These are phyloP conservation scores for Nezara viridula DNA, from an alignment of 2,888 invertebrate genomes.

Conservation along the genomic window DNA sequence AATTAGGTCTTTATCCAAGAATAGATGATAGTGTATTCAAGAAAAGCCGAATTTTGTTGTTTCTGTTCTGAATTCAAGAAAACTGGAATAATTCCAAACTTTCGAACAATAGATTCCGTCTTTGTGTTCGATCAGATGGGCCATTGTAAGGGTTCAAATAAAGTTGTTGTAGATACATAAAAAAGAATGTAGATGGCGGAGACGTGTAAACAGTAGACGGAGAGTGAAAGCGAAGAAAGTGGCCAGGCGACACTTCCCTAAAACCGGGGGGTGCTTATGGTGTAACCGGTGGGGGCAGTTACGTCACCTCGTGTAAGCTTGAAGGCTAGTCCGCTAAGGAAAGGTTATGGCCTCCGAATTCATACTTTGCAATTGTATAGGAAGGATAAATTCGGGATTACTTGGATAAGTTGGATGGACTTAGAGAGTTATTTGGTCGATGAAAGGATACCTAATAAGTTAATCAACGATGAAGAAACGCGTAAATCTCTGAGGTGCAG, in stretches of 20 bases:
- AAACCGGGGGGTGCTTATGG: slow-evolving; percentile 15
- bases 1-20: no score
- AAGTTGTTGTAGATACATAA: not conserved
- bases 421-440: no score
- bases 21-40: no score
- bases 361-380: not conserved
- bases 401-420: no score
- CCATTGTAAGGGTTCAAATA: not conserved
- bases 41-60: no score
- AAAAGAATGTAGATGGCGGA: not conserved
- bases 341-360: not conserved
- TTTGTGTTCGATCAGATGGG: not conserved
- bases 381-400: no score
- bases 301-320: not conserved
- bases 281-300: not conserved
- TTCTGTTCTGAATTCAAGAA: no score
- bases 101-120: no score
- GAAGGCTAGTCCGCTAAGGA: not conserved
- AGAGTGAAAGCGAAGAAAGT: slow-evolving; percentile 17
- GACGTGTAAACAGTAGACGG: not conserved
- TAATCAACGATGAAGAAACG: no score
- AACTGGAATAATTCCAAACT: no score
- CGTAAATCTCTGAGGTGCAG: no score
- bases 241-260: slow-evolving; percentile 27
- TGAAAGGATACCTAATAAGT: no score